Conservation (phyloP, 2,888 invertebrate species). For the Lydus trimaculatus region DNA sequence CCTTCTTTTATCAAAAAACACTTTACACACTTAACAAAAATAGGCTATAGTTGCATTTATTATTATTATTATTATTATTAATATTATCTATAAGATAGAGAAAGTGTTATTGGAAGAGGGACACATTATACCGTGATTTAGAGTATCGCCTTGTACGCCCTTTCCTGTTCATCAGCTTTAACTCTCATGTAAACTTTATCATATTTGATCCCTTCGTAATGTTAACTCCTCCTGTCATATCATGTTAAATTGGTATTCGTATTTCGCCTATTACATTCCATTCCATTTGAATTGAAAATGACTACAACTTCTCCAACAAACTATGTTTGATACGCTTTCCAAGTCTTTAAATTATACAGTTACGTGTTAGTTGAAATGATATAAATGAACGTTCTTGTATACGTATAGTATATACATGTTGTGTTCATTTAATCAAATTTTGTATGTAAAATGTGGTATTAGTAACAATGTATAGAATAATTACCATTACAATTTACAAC, state of each 20-base stretch:
- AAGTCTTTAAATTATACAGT: neutral
- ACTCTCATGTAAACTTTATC: conserved; percentile 22
- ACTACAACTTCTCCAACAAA: neutral
- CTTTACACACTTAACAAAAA: no score
- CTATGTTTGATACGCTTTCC: neutral
- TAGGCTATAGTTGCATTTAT: no score
- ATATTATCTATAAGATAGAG: no score
- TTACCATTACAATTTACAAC: no score
- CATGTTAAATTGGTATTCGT: conserved; percentile 21
- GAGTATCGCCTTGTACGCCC: neutral
- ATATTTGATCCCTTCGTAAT: conserved; percentile 19
- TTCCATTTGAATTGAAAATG: conserved; percentile 24
- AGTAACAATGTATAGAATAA: no score
- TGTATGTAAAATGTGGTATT: no score
- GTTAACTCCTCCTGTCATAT: conserved; percentile 27
- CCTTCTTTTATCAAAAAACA: no score
- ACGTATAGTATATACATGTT: neutral
- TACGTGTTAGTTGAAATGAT: no score
- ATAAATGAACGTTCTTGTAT: no score
- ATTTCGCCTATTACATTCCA: conserved; percentile 26
- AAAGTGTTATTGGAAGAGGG: no score
- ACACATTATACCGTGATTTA: no score
- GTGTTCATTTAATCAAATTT: neutral
- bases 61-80: no score
- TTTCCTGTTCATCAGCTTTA: neutral